A percentile compares a stretch with the other conserved stretches of the same genome.
Conservation (phyloP, 2,888 invertebrate species). For the Brachynemurus nebulosus region DNA sequence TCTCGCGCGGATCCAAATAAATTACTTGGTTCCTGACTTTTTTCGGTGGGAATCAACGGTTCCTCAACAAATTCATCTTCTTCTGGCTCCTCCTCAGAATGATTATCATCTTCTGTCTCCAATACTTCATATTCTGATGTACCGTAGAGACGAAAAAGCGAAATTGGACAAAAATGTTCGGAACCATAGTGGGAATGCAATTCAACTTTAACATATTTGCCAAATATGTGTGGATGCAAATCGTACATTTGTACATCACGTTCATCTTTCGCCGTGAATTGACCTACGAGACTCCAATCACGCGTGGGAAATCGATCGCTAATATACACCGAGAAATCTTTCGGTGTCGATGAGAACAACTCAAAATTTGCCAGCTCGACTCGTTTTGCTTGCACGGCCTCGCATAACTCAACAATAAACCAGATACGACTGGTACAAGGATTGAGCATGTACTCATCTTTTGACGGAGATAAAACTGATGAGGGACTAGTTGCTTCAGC, state of each 20-base stretch:
- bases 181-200: conserved; percentile 88
- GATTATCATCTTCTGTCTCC: conserved; percentile 63
- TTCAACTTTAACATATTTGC: conserved; percentile 83
- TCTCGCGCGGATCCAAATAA: conserved; percentile 78
- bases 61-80: conserved; percentile 47
- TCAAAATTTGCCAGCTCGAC: conserved; percentile 96
- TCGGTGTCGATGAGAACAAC: conserved; percentile 92
- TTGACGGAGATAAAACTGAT: conserved; percentile 74
- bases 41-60: conserved; percentile 35
- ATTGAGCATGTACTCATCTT: conserved; percentile 96
- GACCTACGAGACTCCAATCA: conserved; percentile 83
- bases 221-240: conserved; percentile 66
- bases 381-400: conserved; percentile 89
- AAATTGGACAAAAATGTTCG: conserved; percentile 96
- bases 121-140: conserved; percentile 85
- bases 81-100: conserved; percentile 53
- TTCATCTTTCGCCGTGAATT: conserved; percentile 76
- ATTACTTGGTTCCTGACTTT: conserved; percentile 47
- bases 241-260: conserved; percentile 76
- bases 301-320: conserved; percentile 82
- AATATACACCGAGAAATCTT: conserved; percentile 75
- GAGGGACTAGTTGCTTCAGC: conserved; percentile 79
- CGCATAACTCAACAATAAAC: conserved; percentile 97
- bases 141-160: conserved; percentile 87
- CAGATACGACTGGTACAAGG: conserved; percentile 85